These are phyloP conservation scores for Melolontha melolontha DNA, from an alignment of 2,888 invertebrate genomes.

Conservation along the genomic window DNA sequence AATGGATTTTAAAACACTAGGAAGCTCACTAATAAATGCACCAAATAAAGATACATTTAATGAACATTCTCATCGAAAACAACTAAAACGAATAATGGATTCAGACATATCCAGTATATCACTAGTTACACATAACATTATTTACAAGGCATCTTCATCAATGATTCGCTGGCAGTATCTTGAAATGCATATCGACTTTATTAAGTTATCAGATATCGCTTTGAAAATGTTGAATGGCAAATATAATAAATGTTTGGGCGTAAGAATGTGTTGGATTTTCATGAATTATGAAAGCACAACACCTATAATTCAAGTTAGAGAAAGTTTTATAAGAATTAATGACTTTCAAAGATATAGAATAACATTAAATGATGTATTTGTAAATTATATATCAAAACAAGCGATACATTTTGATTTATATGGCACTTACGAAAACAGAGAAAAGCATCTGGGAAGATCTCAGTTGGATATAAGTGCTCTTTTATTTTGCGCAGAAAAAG, in stretches of 20 bases:
- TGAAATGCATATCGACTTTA: conserved; percentile 42
- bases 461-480: conserved; percentile 39
- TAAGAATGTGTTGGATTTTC: conserved; percentile 45
- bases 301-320: conserved; percentile 12
- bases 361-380: conserved; percentile 39
- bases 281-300: conserved; percentile 43
- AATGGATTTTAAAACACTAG: conserved; percentile 35
- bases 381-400: conserved; percentile 36
- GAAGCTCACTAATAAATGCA: conserved; percentile 24
- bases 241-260: conserved; percentile 26
- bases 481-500: conserved; percentile 29
- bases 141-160: conserved; percentile 6
- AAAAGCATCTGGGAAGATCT: conserved; percentile 42
- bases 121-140: conserved; percentile 12
- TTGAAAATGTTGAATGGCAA: conserved; percentile 20
- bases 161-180: conserved; percentile 27
- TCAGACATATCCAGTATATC: conserved; percentile 27
- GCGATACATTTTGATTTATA: conserved; percentile 41
- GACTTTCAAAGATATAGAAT: conserved; percentile 40
- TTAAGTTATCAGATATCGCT: conserved; percentile 39
- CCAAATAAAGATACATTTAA: conserved; percentile 1
- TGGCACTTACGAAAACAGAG: conserved; percentile 24
- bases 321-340: conserved; percentile 30
- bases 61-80: conserved; percentile 8
- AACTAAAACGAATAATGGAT: conserved; percentile 3